phyloP scores from a whole-genome alignment of 2,888 invertebrate genomes.

The Tanytarsus gracilentus region DNA sequence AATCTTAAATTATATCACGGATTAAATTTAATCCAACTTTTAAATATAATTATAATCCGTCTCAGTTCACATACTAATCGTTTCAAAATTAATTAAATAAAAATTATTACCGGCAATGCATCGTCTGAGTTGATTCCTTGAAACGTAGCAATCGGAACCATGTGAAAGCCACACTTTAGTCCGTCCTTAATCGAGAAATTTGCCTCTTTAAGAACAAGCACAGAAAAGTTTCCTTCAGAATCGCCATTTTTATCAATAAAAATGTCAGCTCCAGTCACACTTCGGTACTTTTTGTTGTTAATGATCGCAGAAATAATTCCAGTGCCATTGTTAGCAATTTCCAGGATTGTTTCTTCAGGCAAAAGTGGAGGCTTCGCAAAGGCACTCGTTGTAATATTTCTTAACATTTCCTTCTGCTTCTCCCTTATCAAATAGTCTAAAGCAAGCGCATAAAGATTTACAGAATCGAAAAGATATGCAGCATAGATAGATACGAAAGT shows the following conservation, averaged over 20 bases:
- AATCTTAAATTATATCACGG: too few relatives aligned
- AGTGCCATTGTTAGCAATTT: constrained; percentile 74
- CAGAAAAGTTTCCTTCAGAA: constrained; percentile 95
- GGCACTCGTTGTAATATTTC: too few relatives aligned
- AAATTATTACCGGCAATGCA: constrained; percentile 60
- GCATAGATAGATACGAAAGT: constrained; percentile 81
- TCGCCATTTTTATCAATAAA: constrained; percentile 87
- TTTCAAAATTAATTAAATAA: not conserved
- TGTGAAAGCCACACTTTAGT: constrained; percentile 64
- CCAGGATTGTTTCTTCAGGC: constrained; percentile 54
- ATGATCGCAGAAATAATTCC: constrained; percentile 81
- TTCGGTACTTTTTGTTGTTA: constrained; percentile 72
- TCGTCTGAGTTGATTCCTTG: constrained; percentile 54
- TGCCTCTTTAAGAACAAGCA: constrained; percentile 65
- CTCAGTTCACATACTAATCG: not conserved
- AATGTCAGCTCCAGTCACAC: constrained; percentile 88
- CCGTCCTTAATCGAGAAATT: constrained; percentile 41
- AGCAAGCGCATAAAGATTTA: constrained; percentile 91
- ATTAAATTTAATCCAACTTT: too few relatives aligned
- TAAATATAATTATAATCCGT: too few relatives aligned
- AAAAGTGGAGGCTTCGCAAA: constrained; percentile 47
- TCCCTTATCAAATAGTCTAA: constrained; percentile 66
- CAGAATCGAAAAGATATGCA: constrained; percentile 91
- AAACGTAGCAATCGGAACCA: constrained; percentile 78
- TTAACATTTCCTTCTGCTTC: constrained; percentile 68